Evolutionary conservation across 2,113 vertebrate genomes (phyloP).

Genomic region (Tachysurus vachellii): DNA sequence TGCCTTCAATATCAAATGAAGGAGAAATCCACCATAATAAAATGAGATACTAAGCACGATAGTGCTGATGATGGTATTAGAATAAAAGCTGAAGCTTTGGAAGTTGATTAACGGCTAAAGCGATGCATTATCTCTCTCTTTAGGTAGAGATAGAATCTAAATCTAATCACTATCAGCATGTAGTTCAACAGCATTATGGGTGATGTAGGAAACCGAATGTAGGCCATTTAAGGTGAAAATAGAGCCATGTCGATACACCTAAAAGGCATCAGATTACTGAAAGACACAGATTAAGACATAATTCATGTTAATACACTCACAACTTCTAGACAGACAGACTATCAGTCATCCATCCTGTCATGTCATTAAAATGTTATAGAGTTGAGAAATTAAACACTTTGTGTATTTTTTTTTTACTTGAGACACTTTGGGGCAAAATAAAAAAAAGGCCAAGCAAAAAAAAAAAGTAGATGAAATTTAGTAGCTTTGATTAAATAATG

Average conservation of each 20-base stretch:
- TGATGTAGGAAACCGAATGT: neutral
- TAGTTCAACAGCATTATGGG: neutral
- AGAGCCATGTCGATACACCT: slow-evolving; percentile 50
- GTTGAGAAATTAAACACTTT: neutral
- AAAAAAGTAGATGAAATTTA: neutral
- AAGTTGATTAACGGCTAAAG: neutral
- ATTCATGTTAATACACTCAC: neutral
- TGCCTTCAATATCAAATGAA: neutral
- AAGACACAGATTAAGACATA: neutral
- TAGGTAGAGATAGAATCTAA: neutral
- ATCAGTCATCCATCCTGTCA: neutral
- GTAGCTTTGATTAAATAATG: neutral
- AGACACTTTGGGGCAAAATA: neutral
- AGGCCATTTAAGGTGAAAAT: neutral
- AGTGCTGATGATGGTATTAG: neutral
- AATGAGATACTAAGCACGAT: neutral
- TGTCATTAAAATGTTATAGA: neutral
- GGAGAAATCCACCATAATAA: neutral
- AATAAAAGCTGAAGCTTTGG: neutral
- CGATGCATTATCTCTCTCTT: neutral
- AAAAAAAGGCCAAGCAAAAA: neutral
- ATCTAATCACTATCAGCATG: neutral
- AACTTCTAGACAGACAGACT: neutral
- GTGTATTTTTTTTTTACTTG: neutral
- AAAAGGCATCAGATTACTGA: slow-evolving; percentile 64